phyloP scores from a whole-genome alignment of 2,888 invertebrate genomes.

The Eurois occulta region DNA sequence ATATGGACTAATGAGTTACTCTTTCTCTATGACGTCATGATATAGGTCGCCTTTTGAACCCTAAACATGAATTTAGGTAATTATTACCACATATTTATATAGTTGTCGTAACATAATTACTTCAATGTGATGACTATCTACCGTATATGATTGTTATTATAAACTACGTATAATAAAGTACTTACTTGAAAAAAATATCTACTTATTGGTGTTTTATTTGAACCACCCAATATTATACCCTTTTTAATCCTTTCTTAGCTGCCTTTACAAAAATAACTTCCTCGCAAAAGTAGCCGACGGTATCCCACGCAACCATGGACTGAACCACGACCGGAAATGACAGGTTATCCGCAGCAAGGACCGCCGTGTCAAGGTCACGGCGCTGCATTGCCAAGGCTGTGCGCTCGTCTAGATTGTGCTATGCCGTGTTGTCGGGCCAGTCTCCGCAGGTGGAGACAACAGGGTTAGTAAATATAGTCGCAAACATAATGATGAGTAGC shows the following conservation, averaged over 20 bases:
- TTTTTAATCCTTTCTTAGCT: not conserved
- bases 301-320: not conserved
- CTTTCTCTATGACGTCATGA: slow-evolving; percentile 42
- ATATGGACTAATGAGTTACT: not conserved
- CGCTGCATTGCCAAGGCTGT: not conserved
- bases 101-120: slow-evolving; percentile 66
- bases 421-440: not conserved
- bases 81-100: slow-evolving; percentile 60
- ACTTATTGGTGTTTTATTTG: slow-evolving; percentile 63
- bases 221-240: not conserved
- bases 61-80: slow-evolving; percentile 63
- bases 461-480: not conserved
- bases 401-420: not conserved
- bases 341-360: not conserved
- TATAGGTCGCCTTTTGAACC: slow-evolving; percentile 48
- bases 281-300: not conserved
- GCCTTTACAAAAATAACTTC: not conserved
- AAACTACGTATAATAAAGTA: slow-evolving; percentile 74
- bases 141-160: slow-evolving; percentile 80
- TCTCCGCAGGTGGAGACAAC: not conserved
- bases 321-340: not conserved
- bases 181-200: slow-evolving; percentile 60
- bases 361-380: not conserved
- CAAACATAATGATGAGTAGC: not conserved
- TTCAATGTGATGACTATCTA: slow-evolving; percentile 72